phyloP scores from a whole-genome alignment of 2,888 invertebrate genomes.

The Orthonevra nobilis region DNA sequence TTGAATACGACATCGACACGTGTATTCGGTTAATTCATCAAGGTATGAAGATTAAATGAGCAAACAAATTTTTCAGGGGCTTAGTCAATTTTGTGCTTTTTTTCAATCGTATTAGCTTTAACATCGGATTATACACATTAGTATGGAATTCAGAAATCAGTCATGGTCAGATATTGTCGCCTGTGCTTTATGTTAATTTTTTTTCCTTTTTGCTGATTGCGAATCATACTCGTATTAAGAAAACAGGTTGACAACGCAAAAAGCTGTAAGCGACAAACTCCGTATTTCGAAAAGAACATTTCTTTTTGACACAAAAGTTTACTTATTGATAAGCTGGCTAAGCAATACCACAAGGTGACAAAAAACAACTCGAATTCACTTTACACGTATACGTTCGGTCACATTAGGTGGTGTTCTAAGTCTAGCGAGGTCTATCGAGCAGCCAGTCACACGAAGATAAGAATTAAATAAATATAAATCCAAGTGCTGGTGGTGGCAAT shows the following conservation, averaged over 20 bases:
- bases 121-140: neutral
- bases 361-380: conserved; percentile 21
- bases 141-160: conserved; percentile 1
- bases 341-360: conserved; percentile 32
- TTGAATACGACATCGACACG: no score
- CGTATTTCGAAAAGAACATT: conserved; percentile 5
- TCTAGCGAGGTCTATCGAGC: conserved; percentile 7
- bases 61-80: conserved; percentile 22
- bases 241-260: conserved; percentile 45
- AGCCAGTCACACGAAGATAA: conserved; percentile 32
- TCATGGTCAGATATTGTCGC: conserved; percentile 16
- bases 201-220: conserved; percentile 13
- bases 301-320: conserved; percentile 29
- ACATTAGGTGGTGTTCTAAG: conserved; percentile 17
- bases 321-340: conserved; percentile 59
- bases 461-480: conserved; percentile 11
- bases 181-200: conserved; percentile 44
- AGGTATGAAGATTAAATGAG: conserved; percentile 24
- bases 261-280: conserved; percentile 6
- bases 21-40: conserved; percentile 35
- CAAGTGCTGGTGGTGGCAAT: neutral
- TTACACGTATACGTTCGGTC: conserved; percentile 24
- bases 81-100: neutral
- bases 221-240: conserved; percentile 32
- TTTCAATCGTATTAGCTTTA: neutral